Evolutionary conservation across 2,113 vertebrate species (phyloP).

Genomic region (cattle (Bos taurus)): ARS-UCD2.0 NC_037345.1:56508501-56509000

Average conservation of each 20-base stretch:
- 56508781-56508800: not conserved
- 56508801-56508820: not conserved
- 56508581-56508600: not conserved
- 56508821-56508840: not conserved
- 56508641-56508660: not conserved
- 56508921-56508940: slow-evolving; percentile 1
- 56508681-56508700: slow-evolving; percentile 28
- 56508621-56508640: not conserved
- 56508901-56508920: slow-evolving; percentile 19
- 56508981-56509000: not conserved
- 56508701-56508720: not conserved
- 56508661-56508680: not conserved
- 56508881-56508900: not conserved
- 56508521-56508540: not conserved
- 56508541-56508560: not conserved
- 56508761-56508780: not conserved
- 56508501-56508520: not conserved
- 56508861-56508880: not conserved
- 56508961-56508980: not conserved
- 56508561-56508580: not conserved
- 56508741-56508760: not conserved
- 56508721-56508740: not conserved
- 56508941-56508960: slow-evolving; percentile 27
- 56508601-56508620: not conserved
- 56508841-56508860: too few relatives aligned